These are phyloP conservation scores for Megastigmus dorsalis DNA, from an alignment of 2,888 invertebrate species.

Conservation along the genomic window DNA sequence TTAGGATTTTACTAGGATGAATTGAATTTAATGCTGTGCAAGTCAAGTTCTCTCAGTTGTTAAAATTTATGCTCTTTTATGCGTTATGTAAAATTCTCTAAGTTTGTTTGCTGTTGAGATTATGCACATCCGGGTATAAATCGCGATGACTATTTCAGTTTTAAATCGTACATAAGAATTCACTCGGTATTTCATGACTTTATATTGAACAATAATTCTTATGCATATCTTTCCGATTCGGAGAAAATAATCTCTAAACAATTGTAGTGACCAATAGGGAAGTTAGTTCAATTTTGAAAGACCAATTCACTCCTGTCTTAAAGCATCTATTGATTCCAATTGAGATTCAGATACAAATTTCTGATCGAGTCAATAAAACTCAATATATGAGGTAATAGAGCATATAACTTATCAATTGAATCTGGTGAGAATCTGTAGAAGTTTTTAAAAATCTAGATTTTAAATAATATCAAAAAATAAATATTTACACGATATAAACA, in stretches of 20 bases:
- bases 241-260: neutral
- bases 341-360: conserved; percentile 25
- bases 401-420: neutral
- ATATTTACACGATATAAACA: neutral
- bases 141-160: too few species aligned
- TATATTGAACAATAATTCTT: neutral
- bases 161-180: too few species aligned
- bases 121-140: too few species aligned
- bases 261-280: too few species aligned
- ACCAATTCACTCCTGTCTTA: neutral
- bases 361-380: neutral
- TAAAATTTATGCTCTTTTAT: too few species aligned
- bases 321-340: conserved; percentile 20
- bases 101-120: too few species aligned
- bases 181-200: neutral
- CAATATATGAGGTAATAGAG: neutral
- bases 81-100: too few species aligned
- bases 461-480: neutral
- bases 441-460: neutral
- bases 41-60: too few species aligned
- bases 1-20: too few species aligned
- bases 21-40: neutral
- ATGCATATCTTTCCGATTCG: neutral
- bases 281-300: neutral
- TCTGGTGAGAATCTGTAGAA: neutral